Percentiles rank a stretch among this genome's conserved stretches.
Conservation (phyloP, 1,140 invertebrate genomes). For the Ips nitidus region DNA sequence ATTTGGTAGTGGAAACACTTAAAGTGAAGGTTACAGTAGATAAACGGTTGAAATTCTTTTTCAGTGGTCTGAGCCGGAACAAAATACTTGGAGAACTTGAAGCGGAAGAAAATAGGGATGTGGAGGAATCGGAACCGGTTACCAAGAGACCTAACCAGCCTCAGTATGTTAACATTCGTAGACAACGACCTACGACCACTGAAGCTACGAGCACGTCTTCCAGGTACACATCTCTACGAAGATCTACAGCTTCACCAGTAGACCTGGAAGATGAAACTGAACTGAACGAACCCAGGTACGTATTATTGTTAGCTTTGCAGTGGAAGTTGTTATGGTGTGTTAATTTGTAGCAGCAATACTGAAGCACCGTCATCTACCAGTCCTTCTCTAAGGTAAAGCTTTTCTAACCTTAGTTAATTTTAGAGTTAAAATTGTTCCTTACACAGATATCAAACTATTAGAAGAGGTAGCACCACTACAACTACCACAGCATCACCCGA, state of each 20-base stretch:
- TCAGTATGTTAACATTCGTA: constrained; percentile 69
- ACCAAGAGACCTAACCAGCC: constrained; percentile 49
- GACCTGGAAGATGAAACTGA: constrained; percentile 26
- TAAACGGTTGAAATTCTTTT: constrained; percentile 10
- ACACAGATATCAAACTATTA: constrained; percentile 35
- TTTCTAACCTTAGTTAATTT: too few relatives aligned
- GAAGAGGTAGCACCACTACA: constrained; percentile 40
- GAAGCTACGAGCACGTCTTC: constrained; percentile 42
- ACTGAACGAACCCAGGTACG: background rate
- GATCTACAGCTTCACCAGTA: constrained; percentile 26
- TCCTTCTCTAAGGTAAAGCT: background rate
- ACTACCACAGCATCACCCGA: constrained; percentile 33
- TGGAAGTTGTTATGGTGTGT: too few relatives aligned
- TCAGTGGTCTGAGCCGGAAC: constrained; percentile 38
- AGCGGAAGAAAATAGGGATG: constrained; percentile 26
- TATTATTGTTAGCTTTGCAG: too few relatives aligned
- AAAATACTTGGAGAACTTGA: constrained; percentile 43
- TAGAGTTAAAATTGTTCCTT: background rate
- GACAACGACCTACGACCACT: constrained; percentile 59
- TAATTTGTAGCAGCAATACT: background rate
- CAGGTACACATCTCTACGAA: constrained; percentile 38
- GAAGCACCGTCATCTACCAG: too few relatives aligned
- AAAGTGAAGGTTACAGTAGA: too few relatives aligned
- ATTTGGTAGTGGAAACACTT: background rate
- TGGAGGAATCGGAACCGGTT: constrained; percentile 48